phyloP scores from a whole-genome alignment of 2,888 invertebrate species.

The Clitarchus hookeri region DNA sequence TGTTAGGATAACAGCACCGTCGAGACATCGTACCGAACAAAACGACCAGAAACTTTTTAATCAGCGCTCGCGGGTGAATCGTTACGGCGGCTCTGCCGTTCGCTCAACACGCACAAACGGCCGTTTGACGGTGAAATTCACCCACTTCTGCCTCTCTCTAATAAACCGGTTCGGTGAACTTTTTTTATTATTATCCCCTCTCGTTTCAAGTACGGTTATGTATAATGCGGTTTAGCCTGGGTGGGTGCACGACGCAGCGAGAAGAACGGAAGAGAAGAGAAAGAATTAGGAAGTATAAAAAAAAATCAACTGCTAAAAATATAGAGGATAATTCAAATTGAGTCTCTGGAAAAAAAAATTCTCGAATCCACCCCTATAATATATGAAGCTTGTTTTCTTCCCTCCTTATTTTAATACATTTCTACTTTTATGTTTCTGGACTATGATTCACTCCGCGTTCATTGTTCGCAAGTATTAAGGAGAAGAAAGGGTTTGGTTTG shows the following conservation, averaged over 20 bases:
- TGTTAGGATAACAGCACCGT: no score
- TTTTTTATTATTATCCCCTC: no score
- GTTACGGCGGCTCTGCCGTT: no score
- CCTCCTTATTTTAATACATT: not conserved
- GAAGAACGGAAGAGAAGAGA: not conserved
- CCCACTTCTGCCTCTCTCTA: not conserved
- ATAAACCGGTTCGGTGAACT: not conserved
- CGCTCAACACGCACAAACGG: no score
- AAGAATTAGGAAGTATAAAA: not conserved
- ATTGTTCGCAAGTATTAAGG: constrained; percentile 10
- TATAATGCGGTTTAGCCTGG: no score
- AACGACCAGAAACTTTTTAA: no score
- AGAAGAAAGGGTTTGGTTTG: not conserved
- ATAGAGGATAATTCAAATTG: constrained; percentile 10
- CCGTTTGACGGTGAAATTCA: not conserved
- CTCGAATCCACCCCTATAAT: constrained; percentile 1
- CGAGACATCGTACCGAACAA: no score
- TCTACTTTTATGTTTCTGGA: constrained; percentile 2
- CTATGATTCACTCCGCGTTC: not conserved
- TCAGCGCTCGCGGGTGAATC: no score
- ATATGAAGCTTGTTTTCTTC: constrained; percentile 5
- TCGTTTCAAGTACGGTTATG: no score
- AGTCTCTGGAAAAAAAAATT: not conserved
- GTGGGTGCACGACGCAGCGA: not conserved
- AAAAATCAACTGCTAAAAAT: not conserved